Conservation (phyloP, 1,140 invertebrate species). For the Pseudomyrmex cubaensis region DNA sequence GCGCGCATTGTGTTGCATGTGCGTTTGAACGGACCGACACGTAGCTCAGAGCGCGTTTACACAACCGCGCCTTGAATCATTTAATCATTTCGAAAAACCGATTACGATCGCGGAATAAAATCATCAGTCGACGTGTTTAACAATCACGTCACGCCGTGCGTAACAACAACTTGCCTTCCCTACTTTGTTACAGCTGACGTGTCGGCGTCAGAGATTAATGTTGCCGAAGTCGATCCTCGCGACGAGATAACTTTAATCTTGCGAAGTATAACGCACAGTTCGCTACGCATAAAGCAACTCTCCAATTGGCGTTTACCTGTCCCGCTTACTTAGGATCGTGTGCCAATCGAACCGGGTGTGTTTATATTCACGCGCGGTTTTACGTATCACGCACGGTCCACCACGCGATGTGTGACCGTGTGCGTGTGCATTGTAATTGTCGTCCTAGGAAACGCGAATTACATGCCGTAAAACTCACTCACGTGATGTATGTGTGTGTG, state of each 20-base stretch:
- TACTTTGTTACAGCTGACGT: conserved; percentile 21
- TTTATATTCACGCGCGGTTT: conserved; percentile 38
- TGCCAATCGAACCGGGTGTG: conserved; percentile 43
- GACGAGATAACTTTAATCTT: conserved; percentile 44
- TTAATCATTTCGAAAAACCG: background rate
- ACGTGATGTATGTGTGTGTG: background rate
- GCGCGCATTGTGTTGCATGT: background rate
- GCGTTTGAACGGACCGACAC: too few relatives aligned
- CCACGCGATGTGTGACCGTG: conserved; percentile 3
- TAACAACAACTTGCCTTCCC: background rate
- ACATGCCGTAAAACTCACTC: conserved; percentile 27
- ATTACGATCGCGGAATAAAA: background rate
- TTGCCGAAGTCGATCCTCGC: conserved; percentile 40
- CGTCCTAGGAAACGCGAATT: conserved; percentile 54
- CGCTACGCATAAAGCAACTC: conserved; percentile 37
- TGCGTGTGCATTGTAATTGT: conserved; percentile 44
- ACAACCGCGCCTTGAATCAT: background rate
- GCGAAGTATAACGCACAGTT: conserved; percentile 38
- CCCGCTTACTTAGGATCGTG: conserved; percentile 46
- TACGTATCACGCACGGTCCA: conserved; percentile 33
- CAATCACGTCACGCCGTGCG: background rate
- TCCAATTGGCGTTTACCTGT: conserved; percentile 57
- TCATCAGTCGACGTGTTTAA: background rate
- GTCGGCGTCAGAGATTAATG: conserved; percentile 37
- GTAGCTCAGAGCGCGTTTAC: too few relatives aligned